A percentile compares a stretch with the other conserved stretches of the same genome.
Conservation (phyloP, 2,888 invertebrate genomes). For the Pseudoips prasinana region DNA sequence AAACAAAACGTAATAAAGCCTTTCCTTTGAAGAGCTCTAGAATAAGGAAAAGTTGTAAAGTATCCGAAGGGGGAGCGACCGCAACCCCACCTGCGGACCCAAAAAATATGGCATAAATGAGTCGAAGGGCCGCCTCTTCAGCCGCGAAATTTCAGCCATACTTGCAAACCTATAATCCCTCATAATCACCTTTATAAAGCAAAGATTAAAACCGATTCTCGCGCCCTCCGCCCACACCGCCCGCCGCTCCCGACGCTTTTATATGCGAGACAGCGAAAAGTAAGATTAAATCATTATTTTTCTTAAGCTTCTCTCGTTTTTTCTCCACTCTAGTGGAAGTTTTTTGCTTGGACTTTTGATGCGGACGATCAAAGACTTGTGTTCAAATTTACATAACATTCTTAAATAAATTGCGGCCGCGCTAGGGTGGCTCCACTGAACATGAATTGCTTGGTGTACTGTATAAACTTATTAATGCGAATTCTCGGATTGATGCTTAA, state of each 20-base stretch:
- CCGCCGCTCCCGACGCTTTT: conserved; percentile 61
- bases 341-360: conserved; percentile 80
- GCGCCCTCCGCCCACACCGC: conserved; percentile 56
- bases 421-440: conserved; percentile 54
- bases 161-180: conserved; percentile 83
- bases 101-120: conserved; percentile 77
- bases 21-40: conserved; percentile 71
- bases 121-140: conserved; percentile 62
- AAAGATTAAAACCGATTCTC: conserved; percentile 83
- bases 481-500: conserved; percentile 62
- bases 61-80: conserved; percentile 61
- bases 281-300: conserved; percentile 83
- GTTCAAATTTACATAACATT: conserved; percentile 82
- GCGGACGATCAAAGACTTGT: conserved; percentile 82
- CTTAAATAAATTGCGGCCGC: conserved; percentile 78
- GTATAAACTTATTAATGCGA: conserved; percentile 74
- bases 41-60: conserved; percentile 76
- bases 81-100: conserved; percentile 69
- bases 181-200: conserved; percentile 84
- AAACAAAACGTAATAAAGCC: conserved; percentile 69
- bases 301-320: conserved; percentile 79
- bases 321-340: conserved; percentile 69
- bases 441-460: conserved; percentile 47
- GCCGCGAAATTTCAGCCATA: conserved; percentile 79
- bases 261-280: conserved; percentile 81